Base-by-base conservation (phyloP, 2,797 vertebrate species). In the Catharus ustulatus region DNA sequence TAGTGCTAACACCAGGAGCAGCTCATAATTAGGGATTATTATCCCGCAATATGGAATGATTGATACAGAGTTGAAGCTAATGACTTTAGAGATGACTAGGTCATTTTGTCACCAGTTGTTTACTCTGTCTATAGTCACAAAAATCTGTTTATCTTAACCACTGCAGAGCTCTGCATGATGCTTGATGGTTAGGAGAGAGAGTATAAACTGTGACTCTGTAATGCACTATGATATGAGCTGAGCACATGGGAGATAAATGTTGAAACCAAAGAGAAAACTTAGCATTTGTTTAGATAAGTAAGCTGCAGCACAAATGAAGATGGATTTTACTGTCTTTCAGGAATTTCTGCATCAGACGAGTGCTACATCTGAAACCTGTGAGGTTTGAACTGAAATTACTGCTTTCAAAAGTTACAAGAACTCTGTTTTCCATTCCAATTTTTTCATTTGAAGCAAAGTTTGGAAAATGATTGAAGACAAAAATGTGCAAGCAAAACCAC, bases 21-120 rank as follows among this genome's bases (percentile, higher is more conserved):
- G 42, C 40, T 96, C 83, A 84, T 87, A 91, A 95, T 95, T 91
- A 91, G 62, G 36, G n/a, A 90, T 92, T 93, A 93, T 91, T 93
- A 95, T 58, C 71, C 51, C 69, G 69, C 61, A 91, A 85, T 95
- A 90, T 78, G 43, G 77, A 94, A 89, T 73, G 67, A 91, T 22
- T 89, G 73, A 96, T 88, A 87, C 5, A 54, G 69, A 76, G 54
- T 36, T 86, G 77, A 80, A 74, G 51, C 24, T 89, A 95, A 96
- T 89, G 38, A 91, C 73, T 94, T 90, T 58, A 75, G 84, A 87
- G 67, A 74, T 82, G 17, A 85, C 84, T 67, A 83, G 79, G 57
- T 43, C 23, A 77, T 91, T 96, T 87, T 83, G 63, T 79, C 71
- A 83, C 26, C 29, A 72, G 81, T 75, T 92, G 73, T 92, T 96